A percentile compares a stretch with the other conserved stretches of the same genome.
Evolutionary conservation across 2,888 invertebrate genomes (phyloP).

Genomic region (Atethmia centrago): DNA sequence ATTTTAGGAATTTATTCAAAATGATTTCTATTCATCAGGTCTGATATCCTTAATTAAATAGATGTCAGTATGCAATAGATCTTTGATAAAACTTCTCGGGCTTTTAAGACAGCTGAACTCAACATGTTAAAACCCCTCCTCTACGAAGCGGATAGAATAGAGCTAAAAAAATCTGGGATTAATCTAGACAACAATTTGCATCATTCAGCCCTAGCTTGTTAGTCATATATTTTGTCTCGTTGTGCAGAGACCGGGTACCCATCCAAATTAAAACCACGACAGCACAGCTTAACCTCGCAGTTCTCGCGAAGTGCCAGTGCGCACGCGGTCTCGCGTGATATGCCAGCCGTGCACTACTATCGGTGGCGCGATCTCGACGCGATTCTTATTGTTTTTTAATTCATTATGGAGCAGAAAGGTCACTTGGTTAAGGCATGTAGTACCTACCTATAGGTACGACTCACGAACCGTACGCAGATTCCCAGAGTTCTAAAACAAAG

Average conservation of each 20-base stretch:
- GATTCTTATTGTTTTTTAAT: slow-evolving; percentile 78
- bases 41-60: not conserved
- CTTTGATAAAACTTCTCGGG: not conserved
- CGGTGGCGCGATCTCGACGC: slow-evolving; percentile 72
- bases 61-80: too few species aligned
- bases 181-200: not conserved
- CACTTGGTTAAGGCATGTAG: slow-evolving; percentile 28
- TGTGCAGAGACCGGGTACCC: slow-evolving; percentile 1
- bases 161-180: not conserved
- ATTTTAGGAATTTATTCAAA: not conserved
- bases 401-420: slow-evolving; percentile 67
- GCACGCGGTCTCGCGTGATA: slow-evolving; percentile 66
- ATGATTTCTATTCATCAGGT: not conserved
- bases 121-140: not conserved
- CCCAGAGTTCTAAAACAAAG: slow-evolving; percentile 35
- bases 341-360: slow-evolving; percentile 66
- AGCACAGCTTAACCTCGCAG: slow-evolving; percentile 21
- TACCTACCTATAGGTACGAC: slow-evolving; percentile 15
- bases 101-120: not conserved
- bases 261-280: slow-evolving; percentile 24
- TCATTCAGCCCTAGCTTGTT: too few species aligned
- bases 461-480: slow-evolving; percentile 22
- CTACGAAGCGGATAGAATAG: not conserved
- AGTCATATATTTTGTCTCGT: not conserved
- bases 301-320: slow-evolving; percentile 16